These are phyloP conservation scores for Catocala fraxini DNA, from an alignment of 2,888 invertebrate species.

Conservation along the genomic window DNA sequence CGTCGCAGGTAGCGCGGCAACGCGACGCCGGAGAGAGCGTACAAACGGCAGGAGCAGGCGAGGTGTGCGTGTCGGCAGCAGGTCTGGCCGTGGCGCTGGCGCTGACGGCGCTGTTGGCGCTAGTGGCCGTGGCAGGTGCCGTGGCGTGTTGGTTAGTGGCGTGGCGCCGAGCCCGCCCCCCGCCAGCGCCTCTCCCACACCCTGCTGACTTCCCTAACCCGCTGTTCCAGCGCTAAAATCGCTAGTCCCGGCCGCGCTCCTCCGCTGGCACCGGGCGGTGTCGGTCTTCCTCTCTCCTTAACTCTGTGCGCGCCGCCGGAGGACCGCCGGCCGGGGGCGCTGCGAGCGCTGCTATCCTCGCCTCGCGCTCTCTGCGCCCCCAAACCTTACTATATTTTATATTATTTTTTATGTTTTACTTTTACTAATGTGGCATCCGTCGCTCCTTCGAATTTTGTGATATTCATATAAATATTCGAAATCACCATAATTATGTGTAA, in stretches of 20 bases:
- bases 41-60: slow-evolving; percentile 88
- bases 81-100: slow-evolving; percentile 97
- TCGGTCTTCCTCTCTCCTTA: slow-evolving; percentile 81
- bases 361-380: slow-evolving; percentile 79
- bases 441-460: slow-evolving; percentile 86
- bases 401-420: slow-evolving; percentile 62
- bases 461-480: slow-evolving; percentile 85
- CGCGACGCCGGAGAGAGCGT: slow-evolving; percentile 90
- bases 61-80: slow-evolving; percentile 97
- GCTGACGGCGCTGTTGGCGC: slow-evolving; percentile 95
- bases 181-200: slow-evolving; percentile 96
- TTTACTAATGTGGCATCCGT: slow-evolving; percentile 80
- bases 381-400: slow-evolving; percentile 66
- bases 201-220: slow-evolving; percentile 98
- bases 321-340: slow-evolving; percentile 83
- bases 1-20: slow-evolving; percentile 91
- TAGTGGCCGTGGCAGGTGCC: slow-evolving; percentile 97
- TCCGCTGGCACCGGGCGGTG: slow-evolving; percentile 86
- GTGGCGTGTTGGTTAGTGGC: slow-evolving; percentile 99
- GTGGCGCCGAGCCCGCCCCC: slow-evolving; percentile 95
- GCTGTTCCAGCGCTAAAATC: slow-evolving; percentile 89
- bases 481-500: slow-evolving; percentile 84
- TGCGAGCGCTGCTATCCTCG: slow-evolving; percentile 70
- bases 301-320: slow-evolving; percentile 84
- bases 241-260: slow-evolving; percentile 84